Conservation (phyloP, 2,113 vertebrate genomes). For the Paratilapia polleni region DNA sequence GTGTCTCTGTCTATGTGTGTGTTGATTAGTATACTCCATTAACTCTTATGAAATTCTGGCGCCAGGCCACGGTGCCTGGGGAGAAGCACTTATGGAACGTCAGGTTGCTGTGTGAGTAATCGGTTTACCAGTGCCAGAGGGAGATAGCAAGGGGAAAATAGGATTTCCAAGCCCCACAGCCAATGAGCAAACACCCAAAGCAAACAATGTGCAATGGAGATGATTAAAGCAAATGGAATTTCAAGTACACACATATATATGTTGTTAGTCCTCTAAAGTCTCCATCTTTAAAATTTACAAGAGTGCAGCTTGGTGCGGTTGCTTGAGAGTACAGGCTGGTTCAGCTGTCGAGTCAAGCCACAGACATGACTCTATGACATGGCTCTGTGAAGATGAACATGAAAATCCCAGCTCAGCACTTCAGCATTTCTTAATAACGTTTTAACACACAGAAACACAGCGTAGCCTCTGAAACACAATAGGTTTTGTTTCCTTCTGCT, state of each 20-base stretch:
- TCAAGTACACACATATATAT: constrained; percentile 48
- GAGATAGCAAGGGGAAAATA: constrained; percentile 12
- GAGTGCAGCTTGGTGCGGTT: neutral
- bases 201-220: constrained; percentile 28
- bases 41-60: constrained; percentile 61
- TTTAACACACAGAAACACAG: constrained; percentile 27
- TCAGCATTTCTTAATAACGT: constrained; percentile 24
- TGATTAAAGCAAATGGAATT: constrained; percentile 58
- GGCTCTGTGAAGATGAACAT: constrained; percentile 16
- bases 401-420: constrained; percentile 50
- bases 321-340: neutral
- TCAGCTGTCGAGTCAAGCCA: constrained; percentile 24
- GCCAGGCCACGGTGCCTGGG: constrained; percentile 19
- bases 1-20: constrained; percentile 15
- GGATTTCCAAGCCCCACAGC: constrained; percentile 56
- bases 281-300: constrained; percentile 10
- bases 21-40: constrained; percentile 72
- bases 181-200: constrained; percentile 40
- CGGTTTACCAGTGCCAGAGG: constrained; percentile 59
- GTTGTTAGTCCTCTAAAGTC: constrained; percentile 10
- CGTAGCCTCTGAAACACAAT: constrained; percentile 19
- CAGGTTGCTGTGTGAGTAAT: constrained; percentile 67
- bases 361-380: neutral
- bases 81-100: constrained; percentile 62
- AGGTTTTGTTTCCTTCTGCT: constrained; percentile 23